Conservation (phyloP, 2,888 invertebrate species). For the Fabriciana adippe region DNA sequence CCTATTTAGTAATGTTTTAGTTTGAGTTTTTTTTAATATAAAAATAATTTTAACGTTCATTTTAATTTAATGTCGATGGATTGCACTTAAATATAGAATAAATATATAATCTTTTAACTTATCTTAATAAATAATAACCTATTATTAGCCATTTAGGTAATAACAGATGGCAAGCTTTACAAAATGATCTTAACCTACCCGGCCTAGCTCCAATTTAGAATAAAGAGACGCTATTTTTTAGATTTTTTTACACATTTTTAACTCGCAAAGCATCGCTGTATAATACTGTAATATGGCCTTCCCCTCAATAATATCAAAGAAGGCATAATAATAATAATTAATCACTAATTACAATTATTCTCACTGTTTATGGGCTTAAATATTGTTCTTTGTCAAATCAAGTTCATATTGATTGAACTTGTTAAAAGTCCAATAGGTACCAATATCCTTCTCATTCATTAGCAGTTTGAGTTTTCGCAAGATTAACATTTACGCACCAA, state of each 20-base stretch:
- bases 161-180: conserved; percentile 36
- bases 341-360: not conserved
- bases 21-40: not conserved
- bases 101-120: too few relatives aligned
- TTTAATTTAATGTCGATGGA: not conserved
- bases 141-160: too few relatives aligned
- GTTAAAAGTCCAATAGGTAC: not conserved
- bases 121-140: too few relatives aligned
- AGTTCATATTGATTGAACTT: too few relatives aligned
- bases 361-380: not conserved
- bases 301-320: not conserved
- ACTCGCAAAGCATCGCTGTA: conserved; percentile 37
- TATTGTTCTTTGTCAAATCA: not conserved
- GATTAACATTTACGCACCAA: not conserved
- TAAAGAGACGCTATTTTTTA: conserved; percentile 63
- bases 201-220: conserved; percentile 73
- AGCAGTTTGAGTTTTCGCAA: not conserved
- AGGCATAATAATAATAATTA: not conserved
- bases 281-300: conserved; percentile 13
- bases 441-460: not conserved
- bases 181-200: conserved; percentile 61
- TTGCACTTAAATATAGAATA: not conserved
- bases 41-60: conserved; percentile 1
- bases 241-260: conserved; percentile 47
- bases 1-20: not conserved